phyloP scores from a whole-genome alignment of 2,888 invertebrate species.

The Taphrorychus bicolor region DNA sequence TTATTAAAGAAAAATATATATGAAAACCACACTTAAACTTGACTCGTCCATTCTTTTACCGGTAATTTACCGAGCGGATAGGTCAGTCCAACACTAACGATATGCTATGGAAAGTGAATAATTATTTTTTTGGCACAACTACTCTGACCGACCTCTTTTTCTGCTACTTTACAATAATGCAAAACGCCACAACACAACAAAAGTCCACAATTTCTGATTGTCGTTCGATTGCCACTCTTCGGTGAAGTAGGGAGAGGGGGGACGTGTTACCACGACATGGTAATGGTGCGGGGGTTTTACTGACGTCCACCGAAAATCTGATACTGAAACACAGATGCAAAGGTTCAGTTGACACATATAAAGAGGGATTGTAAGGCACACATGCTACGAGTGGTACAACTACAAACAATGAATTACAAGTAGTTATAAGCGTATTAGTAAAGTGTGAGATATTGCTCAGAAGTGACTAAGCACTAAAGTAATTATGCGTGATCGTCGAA shows the following conservation, averaged over 20 bases:
- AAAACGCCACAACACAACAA: neutral
- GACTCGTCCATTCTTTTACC: too few relatives aligned
- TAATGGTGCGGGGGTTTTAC: constrained; percentile 47
- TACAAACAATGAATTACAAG: neutral
- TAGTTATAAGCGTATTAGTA: neutral
- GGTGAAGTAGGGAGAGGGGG: constrained; percentile 1
- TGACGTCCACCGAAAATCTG: constrained; percentile 61
- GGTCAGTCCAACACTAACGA: too few relatives aligned
- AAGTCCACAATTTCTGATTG: constrained; percentile 25
- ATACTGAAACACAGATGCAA: constrained; percentile 61
- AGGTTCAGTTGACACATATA: constrained; percentile 18
- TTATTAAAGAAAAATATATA: too few relatives aligned
- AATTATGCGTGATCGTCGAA: too few relatives aligned
- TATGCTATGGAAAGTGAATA: neutral
- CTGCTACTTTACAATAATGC: neutral
- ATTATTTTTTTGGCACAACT: neutral
- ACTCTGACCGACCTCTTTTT: neutral
- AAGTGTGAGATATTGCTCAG: constrained; percentile 3
- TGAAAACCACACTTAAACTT: too few relatives aligned
- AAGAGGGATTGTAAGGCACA: neutral
- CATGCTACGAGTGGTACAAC: neutral
- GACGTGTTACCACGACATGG: constrained; percentile 5
- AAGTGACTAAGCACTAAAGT: too few relatives aligned
- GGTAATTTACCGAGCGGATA: too few relatives aligned
- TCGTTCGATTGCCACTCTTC: constrained; percentile 35